These are phyloP conservation scores for Neolamprologus devosi DNA, from an alignment of 2,113 vertebrate genomes.

Conservation along the genomic window DNA sequence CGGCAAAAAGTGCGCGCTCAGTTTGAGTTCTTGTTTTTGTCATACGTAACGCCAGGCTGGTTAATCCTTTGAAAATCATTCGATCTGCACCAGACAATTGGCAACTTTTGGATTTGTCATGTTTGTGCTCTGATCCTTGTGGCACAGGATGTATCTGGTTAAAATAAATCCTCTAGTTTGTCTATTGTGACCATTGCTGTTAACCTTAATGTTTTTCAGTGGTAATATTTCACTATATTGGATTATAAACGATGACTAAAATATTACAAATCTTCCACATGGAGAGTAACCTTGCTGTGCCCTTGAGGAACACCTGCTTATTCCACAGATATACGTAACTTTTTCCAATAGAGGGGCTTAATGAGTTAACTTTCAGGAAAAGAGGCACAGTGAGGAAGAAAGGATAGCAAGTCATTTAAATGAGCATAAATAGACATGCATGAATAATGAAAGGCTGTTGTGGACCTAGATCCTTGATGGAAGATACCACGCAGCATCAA, in stretches of 20 bases:
- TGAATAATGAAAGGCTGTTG: constrained; percentile 11
- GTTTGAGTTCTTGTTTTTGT: constrained; percentile 25
- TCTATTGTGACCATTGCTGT: background rate
- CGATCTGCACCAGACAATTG: background rate
- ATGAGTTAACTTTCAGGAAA: background rate
- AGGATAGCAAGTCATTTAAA: background rate
- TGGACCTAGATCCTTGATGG: background rate
- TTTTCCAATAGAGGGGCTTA: background rate
- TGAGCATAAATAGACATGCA: background rate
- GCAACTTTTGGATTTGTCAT: background rate
- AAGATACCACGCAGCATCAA: background rate
- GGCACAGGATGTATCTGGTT: background rate
- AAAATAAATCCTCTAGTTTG: background rate
- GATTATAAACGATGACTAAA: background rate
- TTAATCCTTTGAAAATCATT: background rate
- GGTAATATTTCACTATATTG: background rate
- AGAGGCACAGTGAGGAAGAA: background rate
- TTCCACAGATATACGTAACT: background rate
- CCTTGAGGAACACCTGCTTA: background rate
- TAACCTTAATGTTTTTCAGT: background rate
- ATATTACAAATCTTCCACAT: background rate
- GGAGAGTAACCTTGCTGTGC: constrained; percentile 5
- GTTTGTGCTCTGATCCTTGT: background rate
- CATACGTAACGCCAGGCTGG: background rate
- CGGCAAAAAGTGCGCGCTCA: constrained; percentile 30